These are phyloP conservation scores for Phasianus colchicus DNA, from an alignment of 2,113 vertebrate species.

Conservation along the genomic window DNA sequence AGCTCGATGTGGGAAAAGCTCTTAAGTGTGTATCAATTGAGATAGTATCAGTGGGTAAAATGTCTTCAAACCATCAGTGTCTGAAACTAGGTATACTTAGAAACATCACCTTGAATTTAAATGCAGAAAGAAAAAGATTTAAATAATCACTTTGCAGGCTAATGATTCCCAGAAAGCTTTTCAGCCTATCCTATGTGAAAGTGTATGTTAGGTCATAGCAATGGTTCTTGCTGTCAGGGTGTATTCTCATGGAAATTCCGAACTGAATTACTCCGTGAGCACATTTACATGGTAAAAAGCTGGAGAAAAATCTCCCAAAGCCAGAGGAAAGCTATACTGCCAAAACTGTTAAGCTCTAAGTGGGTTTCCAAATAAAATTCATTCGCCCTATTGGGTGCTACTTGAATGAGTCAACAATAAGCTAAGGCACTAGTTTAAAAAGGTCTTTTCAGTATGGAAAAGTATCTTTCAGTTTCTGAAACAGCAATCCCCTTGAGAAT, in stretches of 20 bases:
- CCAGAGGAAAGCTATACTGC: constrained; percentile 53
- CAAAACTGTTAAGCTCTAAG: constrained; percentile 55
- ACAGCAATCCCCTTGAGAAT: constrained; percentile 55
- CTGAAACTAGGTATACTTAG: constrained; percentile 57
- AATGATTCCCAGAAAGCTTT: constrained; percentile 57
- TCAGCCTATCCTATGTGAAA: constrained; percentile 25
- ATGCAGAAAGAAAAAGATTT: constrained; percentile 54
- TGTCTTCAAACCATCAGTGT: constrained; percentile 41
- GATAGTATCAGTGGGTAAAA: constrained; percentile 51
- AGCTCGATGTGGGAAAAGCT: constrained; percentile 43
- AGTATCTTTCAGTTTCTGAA: constrained; percentile 63
- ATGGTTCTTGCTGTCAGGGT: constrained; percentile 57
- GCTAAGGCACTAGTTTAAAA: constrained; percentile 43
- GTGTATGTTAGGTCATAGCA: background rate
- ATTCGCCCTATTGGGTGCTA: constrained; percentile 59
- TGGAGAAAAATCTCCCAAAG: constrained; percentile 51
- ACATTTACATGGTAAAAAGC: constrained; percentile 65
- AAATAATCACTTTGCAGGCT: constrained; percentile 11
- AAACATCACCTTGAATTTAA: constrained; percentile 62
- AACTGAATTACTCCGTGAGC: constrained; percentile 36
- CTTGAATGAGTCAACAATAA: constrained; percentile 71
- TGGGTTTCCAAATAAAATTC: constrained; percentile 65
- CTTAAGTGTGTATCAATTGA: constrained; percentile 63
- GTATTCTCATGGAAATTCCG: constrained; percentile 54
- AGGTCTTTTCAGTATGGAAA: constrained; percentile 59